Evolutionary conservation across 2,888 invertebrate species (phyloP).

Genomic region (Melanotus villosus): DNA sequence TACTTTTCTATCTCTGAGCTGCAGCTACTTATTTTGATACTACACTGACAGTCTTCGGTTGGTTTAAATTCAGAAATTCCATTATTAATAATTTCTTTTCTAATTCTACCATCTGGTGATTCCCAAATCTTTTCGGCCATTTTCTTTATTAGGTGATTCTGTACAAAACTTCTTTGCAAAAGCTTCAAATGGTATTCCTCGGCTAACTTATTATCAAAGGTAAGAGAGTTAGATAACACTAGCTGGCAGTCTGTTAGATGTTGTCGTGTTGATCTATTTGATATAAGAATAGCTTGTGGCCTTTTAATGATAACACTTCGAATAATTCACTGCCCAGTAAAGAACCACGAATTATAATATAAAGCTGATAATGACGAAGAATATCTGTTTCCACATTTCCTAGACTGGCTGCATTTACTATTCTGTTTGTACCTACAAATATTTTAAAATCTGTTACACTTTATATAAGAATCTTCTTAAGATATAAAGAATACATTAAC

Average conservation of each 20-base stretch:
- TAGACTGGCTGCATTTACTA: slow-evolving; percentile 67
- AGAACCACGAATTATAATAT: slow-evolving; percentile 63
- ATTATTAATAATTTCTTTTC: slow-evolving; percentile 58
- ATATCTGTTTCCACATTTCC: slow-evolving; percentile 68
- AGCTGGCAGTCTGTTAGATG: slow-evolving; percentile 65
- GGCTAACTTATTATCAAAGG: slow-evolving; percentile 59
- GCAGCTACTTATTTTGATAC: slow-evolving; percentile 56
- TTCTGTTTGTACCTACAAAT: slow-evolving; percentile 64
- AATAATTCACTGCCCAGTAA: slow-evolving; percentile 65
- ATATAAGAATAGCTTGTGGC: slow-evolving; percentile 65
- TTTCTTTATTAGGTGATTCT: slow-evolving; percentile 56
- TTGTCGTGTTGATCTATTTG: slow-evolving; percentile 63
- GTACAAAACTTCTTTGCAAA: slow-evolving; percentile 60
- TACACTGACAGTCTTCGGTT: slow-evolving; percentile 62
- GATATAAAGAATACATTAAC: too few species aligned
- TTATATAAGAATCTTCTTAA: too few species aligned
- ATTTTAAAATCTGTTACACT: slow-evolving; percentile 22
- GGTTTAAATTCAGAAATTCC: slow-evolving; percentile 63
- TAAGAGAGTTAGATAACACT: slow-evolving; percentile 59
- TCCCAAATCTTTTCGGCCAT: slow-evolving; percentile 51
- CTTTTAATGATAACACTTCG: slow-evolving; percentile 64
- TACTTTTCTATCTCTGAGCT: slow-evolving; percentile 51
- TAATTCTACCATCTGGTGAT: slow-evolving; percentile 63
- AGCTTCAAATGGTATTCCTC: slow-evolving; percentile 62
- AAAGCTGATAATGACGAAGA: slow-evolving; percentile 64